Base-by-base conservation (phyloP, 2,888 invertebrate species). In the Phortica magna region DNA sequence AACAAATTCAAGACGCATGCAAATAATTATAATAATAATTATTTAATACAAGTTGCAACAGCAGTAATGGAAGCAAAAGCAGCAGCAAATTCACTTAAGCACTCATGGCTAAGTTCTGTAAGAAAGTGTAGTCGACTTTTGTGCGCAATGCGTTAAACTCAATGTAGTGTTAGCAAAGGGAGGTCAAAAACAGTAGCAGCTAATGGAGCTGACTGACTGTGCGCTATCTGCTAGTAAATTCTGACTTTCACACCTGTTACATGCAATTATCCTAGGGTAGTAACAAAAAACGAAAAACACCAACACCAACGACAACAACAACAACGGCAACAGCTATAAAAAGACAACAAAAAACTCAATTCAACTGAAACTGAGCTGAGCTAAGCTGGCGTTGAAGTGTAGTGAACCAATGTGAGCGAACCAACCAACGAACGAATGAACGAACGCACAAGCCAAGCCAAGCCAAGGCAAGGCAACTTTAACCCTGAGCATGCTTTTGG, bases 181-280 rank as follows among this genome's bases (percentile, higher is more conserved):
- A 48, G 17, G 70, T 12, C 48, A 39, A 12, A 10, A 22, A 61
- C 10, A 61, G 48, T 12, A 6, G n/a, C 61, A 19, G 61, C 61
- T 61, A 61, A 17, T 61, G 17, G 9, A 9, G 22, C 17, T 61
- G 61, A 17, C 61, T 75, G 61, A 31, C 0, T 31, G 31, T 31
- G 31, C 31, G 31, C 64, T 41, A 39, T n/a, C 55, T 72, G 55
- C 57, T 73, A 39, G 81, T 84, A 87, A 85, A 85, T 88, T 89
- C 87, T 75, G 87, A 84, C 88, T 86, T 88, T 88, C 80, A 82
- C 87, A 87, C 87, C 87, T 87, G 89, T 87, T 87, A 87, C 89
- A 84, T 82, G 81, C 84, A 87, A 89, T 87, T 87, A 87, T 85
- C 83, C 81, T 73, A 74, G 81, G 82, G 86, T 67, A 42, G 55